A percentile compares a stretch with the other conserved stretches of the same genome.
These are phyloP conservation scores for Pseudopleuronectes americanus DNA, from an alignment of 2,797 vertebrate genomes.

Conservation along the genomic window DNA sequence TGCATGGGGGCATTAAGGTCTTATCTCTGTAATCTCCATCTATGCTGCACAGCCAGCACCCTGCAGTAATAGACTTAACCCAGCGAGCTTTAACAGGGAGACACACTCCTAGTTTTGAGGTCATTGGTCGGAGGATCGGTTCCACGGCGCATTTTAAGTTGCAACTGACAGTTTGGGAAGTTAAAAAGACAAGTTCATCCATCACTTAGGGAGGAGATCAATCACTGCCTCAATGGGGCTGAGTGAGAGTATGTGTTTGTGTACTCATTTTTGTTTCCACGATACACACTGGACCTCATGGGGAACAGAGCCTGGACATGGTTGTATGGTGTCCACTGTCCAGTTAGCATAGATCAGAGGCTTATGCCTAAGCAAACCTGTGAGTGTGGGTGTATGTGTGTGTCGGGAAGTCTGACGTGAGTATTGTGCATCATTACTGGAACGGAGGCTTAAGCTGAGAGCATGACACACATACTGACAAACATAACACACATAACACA, in stretches of 20 bases:
- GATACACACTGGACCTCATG: no score
- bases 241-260: no score
- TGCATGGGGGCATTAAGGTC: conserved; percentile 71
- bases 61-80: conserved; percentile 75
- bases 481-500: not conserved
- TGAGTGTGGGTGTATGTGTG: not conserved
- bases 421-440: not conserved
- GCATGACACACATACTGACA: conserved; percentile 16
- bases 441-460: not conserved
- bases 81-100: conserved; percentile 49
- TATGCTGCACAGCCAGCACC: conserved; percentile 76
- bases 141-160: not conserved
- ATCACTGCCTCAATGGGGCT: not conserved
- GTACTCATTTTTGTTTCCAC: no score
- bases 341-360: no score
- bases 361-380: no score
- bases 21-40: conserved; percentile 81
- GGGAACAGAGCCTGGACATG: no score
- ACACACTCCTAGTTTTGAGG: conserved; percentile 6
- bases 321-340: no score
- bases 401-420: conserved; percentile 5
- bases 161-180: not conserved
- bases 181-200: conserved; percentile 7
- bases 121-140: conserved; percentile 14
- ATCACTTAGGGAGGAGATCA: not conserved